phyloP scores from a whole-genome alignment of 2,113 vertebrate genomes.

The Tachuris rubrigastra region DNA sequence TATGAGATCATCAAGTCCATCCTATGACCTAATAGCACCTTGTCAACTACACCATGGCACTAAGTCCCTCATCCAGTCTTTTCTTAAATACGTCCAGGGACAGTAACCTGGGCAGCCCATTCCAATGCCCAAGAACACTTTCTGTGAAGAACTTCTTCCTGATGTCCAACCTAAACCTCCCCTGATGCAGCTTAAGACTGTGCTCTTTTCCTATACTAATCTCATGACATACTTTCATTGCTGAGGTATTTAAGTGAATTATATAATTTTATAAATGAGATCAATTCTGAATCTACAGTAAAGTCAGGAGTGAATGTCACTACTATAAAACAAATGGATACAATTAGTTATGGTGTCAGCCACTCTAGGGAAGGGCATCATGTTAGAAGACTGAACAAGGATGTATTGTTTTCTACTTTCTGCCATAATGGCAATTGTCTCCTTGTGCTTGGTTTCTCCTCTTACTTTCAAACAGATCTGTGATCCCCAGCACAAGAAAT shows the following conservation, averaged over 20 bases:
- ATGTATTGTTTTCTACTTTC: neutral
- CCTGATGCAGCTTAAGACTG: neutral
- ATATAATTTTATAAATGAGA: constrained; percentile 34
- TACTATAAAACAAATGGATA: constrained; percentile 39
- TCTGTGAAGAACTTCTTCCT: neutral
- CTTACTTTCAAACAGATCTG: neutral
- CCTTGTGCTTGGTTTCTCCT: neutral
- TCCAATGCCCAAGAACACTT: neutral
- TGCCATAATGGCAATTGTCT: neutral
- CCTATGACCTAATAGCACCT: neutral
- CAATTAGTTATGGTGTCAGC: constrained; percentile 69
- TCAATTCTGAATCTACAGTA: constrained; percentile 4
- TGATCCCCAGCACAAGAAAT: neutral
- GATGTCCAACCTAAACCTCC: neutral
- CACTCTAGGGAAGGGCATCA: neutral
- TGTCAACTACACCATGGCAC: neutral
- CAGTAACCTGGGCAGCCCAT: neutral
- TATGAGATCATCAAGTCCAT: neutral
- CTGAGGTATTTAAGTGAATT: constrained; percentile 16
- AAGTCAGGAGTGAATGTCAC: constrained; percentile 47
- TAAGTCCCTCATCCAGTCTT: neutral
- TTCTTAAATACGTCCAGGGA: neutral
- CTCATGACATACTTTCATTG: neutral
- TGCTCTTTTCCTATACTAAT: neutral
- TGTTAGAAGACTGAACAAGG: neutral